Evolutionary conservation across 1,140 invertebrate genomes (phyloP).

Genomic region (Drosophila tsacasi): DNA sequence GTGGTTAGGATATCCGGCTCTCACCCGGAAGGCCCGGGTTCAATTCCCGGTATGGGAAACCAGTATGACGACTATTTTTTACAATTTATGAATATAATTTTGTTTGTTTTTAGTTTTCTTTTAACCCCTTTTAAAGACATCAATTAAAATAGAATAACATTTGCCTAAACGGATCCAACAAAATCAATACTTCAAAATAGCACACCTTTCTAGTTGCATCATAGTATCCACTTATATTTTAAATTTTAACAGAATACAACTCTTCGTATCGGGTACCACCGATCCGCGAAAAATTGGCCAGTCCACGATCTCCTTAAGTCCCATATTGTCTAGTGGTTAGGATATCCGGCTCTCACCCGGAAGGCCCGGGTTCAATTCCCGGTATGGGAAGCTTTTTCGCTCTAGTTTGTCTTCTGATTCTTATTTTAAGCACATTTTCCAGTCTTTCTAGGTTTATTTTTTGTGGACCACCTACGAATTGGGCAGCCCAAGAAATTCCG

Average conservation of each 20-base stretch:
- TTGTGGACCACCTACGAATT: constrained; percentile 50
- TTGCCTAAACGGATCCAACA: neutral
- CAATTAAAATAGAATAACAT: neutral
- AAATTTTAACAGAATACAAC: neutral
- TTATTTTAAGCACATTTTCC: constrained; percentile 6
- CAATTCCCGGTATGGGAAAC: constrained; percentile 93
- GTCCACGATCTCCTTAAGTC: neutral
- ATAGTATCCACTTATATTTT: neutral
- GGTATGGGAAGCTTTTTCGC: constrained; percentile 39
- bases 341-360: constrained; percentile 94
- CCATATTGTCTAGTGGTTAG: constrained; percentile 91
- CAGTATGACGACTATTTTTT: neutral
- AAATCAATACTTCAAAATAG: neutral
- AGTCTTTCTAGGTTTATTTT: constrained; percentile 13
- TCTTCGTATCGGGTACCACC: neutral
- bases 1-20: constrained; percentile 94
- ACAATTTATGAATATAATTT: too few species aligned
- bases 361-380: constrained; percentile 89
- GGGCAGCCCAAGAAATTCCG: constrained; percentile 29
- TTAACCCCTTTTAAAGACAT: neutral
- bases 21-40: constrained; percentile 94
- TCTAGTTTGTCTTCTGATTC: neutral
- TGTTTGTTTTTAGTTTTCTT: neutral
- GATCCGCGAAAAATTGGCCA: neutral
- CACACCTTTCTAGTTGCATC: neutral